Evolutionary conservation across 2,113 vertebrate species (phyloP), one percentile per base, ranked within the genome.

Genomic region (Alethe diademata): DNA sequence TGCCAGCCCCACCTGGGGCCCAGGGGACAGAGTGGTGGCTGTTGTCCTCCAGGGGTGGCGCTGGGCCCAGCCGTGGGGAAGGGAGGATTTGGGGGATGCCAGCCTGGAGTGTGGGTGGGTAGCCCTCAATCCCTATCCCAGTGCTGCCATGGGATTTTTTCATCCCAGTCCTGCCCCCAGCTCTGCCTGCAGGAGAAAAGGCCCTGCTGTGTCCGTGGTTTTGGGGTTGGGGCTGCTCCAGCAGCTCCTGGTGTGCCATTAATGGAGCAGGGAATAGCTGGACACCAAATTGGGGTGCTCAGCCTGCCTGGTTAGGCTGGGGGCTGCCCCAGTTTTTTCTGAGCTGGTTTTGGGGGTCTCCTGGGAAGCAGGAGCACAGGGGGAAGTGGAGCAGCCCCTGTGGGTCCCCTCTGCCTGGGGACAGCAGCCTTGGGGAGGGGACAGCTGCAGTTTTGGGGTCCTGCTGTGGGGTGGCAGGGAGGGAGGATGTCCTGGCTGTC

Each of bases 11-110:
- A 11, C 12, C 40, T 11, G 54, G 6, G 19, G 12, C 23, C 17
- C 6, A 1, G 64, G 62, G 61, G 2, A 40, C 38, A 0, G 0
- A 78, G 61, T 0, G 6, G 69, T 20, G 86, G 42, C 53, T 8
- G 0, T 7, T 22, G 22, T 43, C 64, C 54, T 7, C 31, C 64
- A 7, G 29, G 19, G 93, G 71, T 88, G 88, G 79, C 93, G 31
- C 11, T 9, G 36, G 29, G 75, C 71, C 69, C 35, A 1, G 88
- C 51, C 38, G 64, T 5, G 11, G 31, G 2, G 48, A 19, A 23
- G 51, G 76, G 54, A 35, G 18, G 33, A 26, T 67, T 43, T 2
- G 0, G 1, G 29, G 1, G 6, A 9, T 19, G 17, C 45, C 0
- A 2, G 18, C 24, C 33, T 0, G 0, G 19, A n/a, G 29, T 2